Evolutionary conservation across 2,797 vertebrate species (phyloP).

Genomic region (Yasuhikotakia modesta): DNA sequence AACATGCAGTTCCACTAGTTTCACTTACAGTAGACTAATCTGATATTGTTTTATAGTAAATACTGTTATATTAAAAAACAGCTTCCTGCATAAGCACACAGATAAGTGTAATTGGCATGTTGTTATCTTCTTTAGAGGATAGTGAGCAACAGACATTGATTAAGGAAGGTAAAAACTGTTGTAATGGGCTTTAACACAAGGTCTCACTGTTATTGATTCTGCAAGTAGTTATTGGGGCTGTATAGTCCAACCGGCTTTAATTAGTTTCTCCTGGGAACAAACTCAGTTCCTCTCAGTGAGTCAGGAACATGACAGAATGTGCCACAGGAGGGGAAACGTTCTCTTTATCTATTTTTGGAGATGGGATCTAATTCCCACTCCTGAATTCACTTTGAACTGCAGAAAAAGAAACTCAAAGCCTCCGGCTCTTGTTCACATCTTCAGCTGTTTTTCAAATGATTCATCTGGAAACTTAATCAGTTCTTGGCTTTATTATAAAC

Average conservation of each 20-base stretch:
- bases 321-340: constrained; percentile 54
- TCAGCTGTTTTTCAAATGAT: constrained; percentile 31
- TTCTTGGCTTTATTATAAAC: not conserved
- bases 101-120: not conserved
- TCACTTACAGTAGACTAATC: constrained; percentile 6
- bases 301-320: constrained; percentile 56
- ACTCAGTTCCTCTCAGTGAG: constrained; percentile 56
- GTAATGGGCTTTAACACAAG: not conserved
- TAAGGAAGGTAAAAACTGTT: not conserved
- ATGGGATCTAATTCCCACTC: constrained; percentile 60
- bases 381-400: constrained; percentile 63
- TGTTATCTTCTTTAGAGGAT: not conserved
- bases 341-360: constrained; percentile 54
- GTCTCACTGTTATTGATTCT: constrained; percentile 11
- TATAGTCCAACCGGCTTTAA: constrained; percentile 55
- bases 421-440: constrained; percentile 38
- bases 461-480: constrained; percentile 13
- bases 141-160: not conserved
- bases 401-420: constrained; percentile 47
- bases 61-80: not conserved
- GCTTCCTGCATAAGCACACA: not conserved
- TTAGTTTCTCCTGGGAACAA: constrained; percentile 65
- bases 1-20: constrained; percentile 3
- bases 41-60: not conserved
- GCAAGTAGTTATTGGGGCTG: constrained; percentile 32